A percentile compares a stretch with the other conserved stretches of the same genome.
phyloP scores from a whole-genome alignment of 1,140 invertebrate genomes.

The Cydia amplana region DNA sequence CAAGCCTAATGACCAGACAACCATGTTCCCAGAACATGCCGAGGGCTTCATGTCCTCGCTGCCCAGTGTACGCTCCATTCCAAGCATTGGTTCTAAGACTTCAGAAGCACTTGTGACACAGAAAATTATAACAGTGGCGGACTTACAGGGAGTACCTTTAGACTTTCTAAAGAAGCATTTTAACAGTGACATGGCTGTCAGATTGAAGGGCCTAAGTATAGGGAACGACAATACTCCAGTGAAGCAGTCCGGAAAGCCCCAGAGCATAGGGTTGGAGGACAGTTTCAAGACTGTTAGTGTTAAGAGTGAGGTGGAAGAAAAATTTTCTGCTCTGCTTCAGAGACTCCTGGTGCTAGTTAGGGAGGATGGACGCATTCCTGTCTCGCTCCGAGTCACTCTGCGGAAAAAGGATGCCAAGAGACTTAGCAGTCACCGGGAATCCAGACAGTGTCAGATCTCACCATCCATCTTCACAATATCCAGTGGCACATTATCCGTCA shows the following conservation, averaged over 20 bases:
- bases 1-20: constrained; percentile 91
- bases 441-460: constrained; percentile 85
- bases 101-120: constrained; percentile 82
- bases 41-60: constrained; percentile 83
- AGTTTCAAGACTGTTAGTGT: constrained; percentile 85
- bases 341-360: constrained; percentile 85
- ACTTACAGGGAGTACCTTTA: constrained; percentile 83
- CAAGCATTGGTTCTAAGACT: constrained; percentile 86
- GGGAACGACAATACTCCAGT: constrained; percentile 86
- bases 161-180: constrained; percentile 81
- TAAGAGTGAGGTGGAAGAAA: constrained; percentile 85
- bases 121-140: constrained; percentile 82
- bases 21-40: constrained; percentile 85
- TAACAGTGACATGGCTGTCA: constrained; percentile 84
- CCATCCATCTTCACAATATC: constrained; percentile 82
- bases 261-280: constrained; percentile 88
- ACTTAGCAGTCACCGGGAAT: constrained; percentile 83
- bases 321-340: constrained; percentile 83
- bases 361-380: constrained; percentile 88
- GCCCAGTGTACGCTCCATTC: constrained; percentile 82
- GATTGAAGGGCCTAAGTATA: constrained; percentile 84
- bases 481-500: constrained; percentile 77
- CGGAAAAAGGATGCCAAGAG: constrained; percentile 82
- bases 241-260: constrained; percentile 84
- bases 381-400: constrained; percentile 86